A percentile compares a stretch with the other conserved stretches of the same genome.
Conservation (phyloP, 2,797 vertebrate genomes). For the Vespertilio murinus region DNA sequence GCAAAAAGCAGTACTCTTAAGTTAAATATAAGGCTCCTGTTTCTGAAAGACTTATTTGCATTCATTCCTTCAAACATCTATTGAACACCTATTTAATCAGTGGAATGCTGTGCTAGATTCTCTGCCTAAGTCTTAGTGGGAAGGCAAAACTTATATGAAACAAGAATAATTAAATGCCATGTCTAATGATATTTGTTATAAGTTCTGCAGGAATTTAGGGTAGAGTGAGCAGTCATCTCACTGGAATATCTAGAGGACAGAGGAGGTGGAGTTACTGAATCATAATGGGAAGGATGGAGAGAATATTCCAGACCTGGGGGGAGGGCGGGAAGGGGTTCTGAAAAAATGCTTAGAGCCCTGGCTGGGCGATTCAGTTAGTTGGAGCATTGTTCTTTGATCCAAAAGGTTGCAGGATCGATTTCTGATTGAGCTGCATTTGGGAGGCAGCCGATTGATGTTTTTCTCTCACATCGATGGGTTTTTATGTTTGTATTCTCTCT, state of each 20-base stretch:
- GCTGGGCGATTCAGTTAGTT: not conserved
- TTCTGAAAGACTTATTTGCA: not conserved
- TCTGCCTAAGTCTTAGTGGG: not conserved
- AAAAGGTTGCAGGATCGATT: not conserved
- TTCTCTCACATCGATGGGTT: not conserved
- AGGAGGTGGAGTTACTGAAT: not conserved
- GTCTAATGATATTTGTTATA: not conserved
- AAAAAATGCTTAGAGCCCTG: not conserved
- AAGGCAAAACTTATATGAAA: slow-evolving; percentile 16
- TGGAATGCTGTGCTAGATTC: not conserved
- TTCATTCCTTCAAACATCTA: not conserved
- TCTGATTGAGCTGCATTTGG: not conserved
- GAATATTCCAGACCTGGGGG: not conserved
- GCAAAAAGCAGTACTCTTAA: not conserved
- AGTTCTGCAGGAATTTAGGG: not conserved
- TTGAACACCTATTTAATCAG: not conserved
- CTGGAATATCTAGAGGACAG: not conserved
- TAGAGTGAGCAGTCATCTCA: not conserved
- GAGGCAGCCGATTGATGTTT: not conserved
- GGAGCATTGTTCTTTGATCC: not conserved
- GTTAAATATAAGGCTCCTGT: not conserved
- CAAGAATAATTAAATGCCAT: not conserved
- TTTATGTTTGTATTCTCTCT: not conserved
- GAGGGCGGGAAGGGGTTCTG: not conserved
- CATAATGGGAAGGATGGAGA: not conserved